Base-by-base conservation (phyloP, 2,797 vertebrate genomes). In the Hirundo rustica region DNA sequence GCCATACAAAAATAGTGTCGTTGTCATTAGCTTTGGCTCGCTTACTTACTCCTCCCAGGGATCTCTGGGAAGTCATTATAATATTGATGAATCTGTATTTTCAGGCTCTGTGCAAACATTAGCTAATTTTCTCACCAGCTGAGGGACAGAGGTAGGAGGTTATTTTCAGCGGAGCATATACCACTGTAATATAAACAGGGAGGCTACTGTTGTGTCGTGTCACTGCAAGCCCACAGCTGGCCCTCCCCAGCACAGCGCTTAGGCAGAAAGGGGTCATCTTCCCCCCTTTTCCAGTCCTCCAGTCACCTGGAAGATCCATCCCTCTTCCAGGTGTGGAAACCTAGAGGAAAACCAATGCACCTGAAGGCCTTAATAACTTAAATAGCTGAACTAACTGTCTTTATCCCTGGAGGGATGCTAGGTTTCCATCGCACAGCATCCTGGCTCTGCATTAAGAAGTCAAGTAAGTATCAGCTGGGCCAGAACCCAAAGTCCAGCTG, bases 1-100 rank as follows among this genome's bases (percentile, higher is more conserved):
- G 67, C 48, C 51, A 4, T 62, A 80, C 85, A 81, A 68, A 96
- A 96, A 93, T 88, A 95, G 89, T 23, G 1, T 51, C 74, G 92
- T 94, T 95, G 83, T 79, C 93, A 54, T 94, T 89, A 92, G 78
- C 87, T 80, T 89, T 92, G 76, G 60, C 83, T 92, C 76, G 18
- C 91, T 93, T 73, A 71, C 15, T 5, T 45, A 19, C 66, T 93
- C 70, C 62, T 96, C 89, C 58, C 87, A 64, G 66, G 48, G 67
- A 82, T 81, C 80, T 61, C 95, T 96, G 94, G 91, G 88, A 96
- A 84, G 89, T 88, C 88, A 84, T 89, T 89, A 75, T 34, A 78
- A 88, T 92, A 93, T 75, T 70, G 87, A 95, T 94, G 91, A 88
- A 58, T 79, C 82, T 2, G 19, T 92, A 32, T 92, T 95, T 93